Evolutionary conservation across 1,140 invertebrate genomes (phyloP), one percentile per base, ranked within the genome.

Genomic region (Archivesica marissinica): DNA sequence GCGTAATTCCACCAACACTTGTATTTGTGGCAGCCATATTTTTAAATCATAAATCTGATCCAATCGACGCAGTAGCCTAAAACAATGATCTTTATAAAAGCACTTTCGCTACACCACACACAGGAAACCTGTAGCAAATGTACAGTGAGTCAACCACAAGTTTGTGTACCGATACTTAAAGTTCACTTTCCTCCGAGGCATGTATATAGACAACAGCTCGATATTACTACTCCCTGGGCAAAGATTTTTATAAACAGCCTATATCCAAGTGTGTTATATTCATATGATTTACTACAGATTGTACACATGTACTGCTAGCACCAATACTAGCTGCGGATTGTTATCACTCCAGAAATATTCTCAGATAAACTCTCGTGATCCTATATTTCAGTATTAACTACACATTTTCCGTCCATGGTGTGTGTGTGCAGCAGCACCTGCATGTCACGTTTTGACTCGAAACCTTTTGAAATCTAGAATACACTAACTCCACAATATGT

Each of bases 1-100:
- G 77, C 9, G 61, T 20, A 41, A 79, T 61, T 66, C 77, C 77
- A 79, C n/a, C 23, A 70, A 41, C 20, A 41, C 35, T 44, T 47
- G 39, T 47, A 44, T 72, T 72, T 47, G 39, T 72, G 15, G 68
- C 1, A 72, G 68, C 68, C 64, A 47, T 47, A 66, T 66, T 50
- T 44, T 70, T 23, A 47, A 33, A 23, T 1, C 41, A 28, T 50
- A 23, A 47, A 72, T 50, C 20, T 44, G 25, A 68, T 68, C 39
- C n/a, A 3, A 11, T 28, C 7, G 23, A 28, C 41, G 39, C 28
- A 68, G 28, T 44, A 11, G 25, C 23, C 9, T 44, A 11, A 9
- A 47, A 9, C 20, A 47, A 7, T 56, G 20, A 56, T 56, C 28
- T 56, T 25, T 9, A 6, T 20, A 56, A 52, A 9, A 23, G 39